Evolutionary conservation across 1,140 invertebrate genomes (phyloP), one percentile per base, ranked within the genome.

Genomic region (Drosophila tropicalis): DNA sequence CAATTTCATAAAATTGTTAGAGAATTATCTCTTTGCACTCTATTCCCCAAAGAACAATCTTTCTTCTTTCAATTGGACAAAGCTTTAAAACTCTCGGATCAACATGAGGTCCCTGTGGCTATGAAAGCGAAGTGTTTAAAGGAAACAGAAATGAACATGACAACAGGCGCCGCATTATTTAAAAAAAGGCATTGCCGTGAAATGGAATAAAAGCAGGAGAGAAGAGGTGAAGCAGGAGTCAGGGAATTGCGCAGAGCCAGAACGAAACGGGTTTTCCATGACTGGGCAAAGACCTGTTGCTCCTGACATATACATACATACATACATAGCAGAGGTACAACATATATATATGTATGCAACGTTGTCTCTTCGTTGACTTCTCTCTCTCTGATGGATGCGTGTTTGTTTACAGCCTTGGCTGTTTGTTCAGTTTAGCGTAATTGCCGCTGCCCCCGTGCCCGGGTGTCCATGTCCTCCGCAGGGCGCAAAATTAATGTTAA

Each of bases 391-490:
- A 89, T 89, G 84, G 84, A 89, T 89, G 84, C 84, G 84, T 89
- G 84, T 89, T 90, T 89, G 84, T 89, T 89, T 89, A 89, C 85
- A 89, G 84, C 84, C 81, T 89, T 79, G 44, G 84, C 84, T 87
- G 84, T 87, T 87, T 87, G 84, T 87, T 87, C 80, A 87, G 84
- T 87, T 87, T 87, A 87, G 84, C 84, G 77, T 89, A 87, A 87
- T 87, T 87, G 84, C 84, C 76, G 84, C 70, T 71, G 79, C 70
- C 36, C 58, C 19, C 32, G 63, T 34, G 47, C n/a, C 25, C 25
- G 12, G n/a, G 78, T 74, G 44, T 64, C 19, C 32, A 51, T 34
- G 47, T 32, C 25, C 36, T 68, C 19, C 22, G 32, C 29, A 7
- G 25, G 25, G 65, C 55, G 19, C 54, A 34, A 89, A 89, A 87